phyloP scores from a whole-genome alignment of 2,113 vertebrate genomes.

The Labeo rohita region DNA sequence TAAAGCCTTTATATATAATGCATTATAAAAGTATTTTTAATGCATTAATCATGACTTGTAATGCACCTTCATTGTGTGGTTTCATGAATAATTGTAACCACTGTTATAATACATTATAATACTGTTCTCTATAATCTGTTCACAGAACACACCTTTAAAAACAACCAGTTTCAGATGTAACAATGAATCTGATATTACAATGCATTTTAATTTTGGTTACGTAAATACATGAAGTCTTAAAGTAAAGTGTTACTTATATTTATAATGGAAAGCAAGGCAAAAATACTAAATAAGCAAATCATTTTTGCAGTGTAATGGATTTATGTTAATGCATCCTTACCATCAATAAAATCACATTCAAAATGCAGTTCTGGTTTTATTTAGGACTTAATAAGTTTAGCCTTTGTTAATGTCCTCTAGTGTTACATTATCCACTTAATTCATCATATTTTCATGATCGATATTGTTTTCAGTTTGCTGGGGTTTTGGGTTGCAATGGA shows the following conservation, averaged over 20 bases:
- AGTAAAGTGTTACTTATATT: not conserved
- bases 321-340: not conserved
- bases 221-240: not conserved
- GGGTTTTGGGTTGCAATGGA: not conserved
- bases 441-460: slow-evolving; percentile 7
- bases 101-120: not conserved
- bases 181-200: not conserved
- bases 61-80: not conserved
- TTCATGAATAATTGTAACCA: not conserved
- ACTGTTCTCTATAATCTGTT: not conserved
- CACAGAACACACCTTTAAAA: not conserved
- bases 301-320: not conserved
- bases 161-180: not conserved
- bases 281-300: not conserved
- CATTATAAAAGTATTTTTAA: not conserved
- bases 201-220: too few relatives aligned
- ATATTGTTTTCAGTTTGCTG: not conserved
- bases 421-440: not conserved
- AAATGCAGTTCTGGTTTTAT: not conserved
- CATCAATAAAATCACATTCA: not conserved
- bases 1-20: not conserved
- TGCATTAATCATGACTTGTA: not conserved
- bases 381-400: not conserved
- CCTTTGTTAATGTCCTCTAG: not conserved
- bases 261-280: not conserved